These are phyloP conservation scores for Drosophila burlai DNA, from an alignment of 1,140 invertebrate species.

Conservation along the genomic window DNA sequence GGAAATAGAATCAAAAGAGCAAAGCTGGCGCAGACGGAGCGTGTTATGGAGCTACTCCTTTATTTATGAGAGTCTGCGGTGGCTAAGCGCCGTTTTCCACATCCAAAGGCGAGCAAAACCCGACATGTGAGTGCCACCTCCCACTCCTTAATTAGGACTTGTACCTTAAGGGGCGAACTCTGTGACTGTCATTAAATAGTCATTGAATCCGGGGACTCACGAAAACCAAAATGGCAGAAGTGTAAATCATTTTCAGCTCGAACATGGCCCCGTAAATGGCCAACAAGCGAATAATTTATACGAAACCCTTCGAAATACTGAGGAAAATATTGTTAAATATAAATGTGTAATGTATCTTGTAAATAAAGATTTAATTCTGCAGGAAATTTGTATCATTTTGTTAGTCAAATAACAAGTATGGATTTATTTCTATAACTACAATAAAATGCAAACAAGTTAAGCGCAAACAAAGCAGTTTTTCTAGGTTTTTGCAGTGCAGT, in stretches of 20 bases:
- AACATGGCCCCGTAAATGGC: constrained; percentile 21
- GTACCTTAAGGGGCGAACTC: constrained; percentile 3
- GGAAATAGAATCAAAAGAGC: constrained; percentile 52
- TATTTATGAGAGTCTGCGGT: constrained; percentile 62
- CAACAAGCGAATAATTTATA: constrained; percentile 51
- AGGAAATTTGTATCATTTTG: neutral
- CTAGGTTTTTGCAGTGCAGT: constrained; percentile 3
- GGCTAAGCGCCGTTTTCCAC: constrained; percentile 29
- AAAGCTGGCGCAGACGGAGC: constrained; percentile 56
- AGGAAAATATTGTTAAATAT: neutral
- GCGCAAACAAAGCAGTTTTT: neutral
- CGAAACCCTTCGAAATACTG: constrained; percentile 25
- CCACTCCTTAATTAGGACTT: constrained; percentile 7
- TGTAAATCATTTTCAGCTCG: constrained; percentile 40
- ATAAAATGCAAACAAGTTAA: too few relatives aligned
- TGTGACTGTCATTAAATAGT: constrained; percentile 25
- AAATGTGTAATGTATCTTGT: neutral
- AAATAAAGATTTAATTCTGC: neutral
- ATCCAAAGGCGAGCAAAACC: neutral
- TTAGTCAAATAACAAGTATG: neutral
- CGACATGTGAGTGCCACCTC: neutral
- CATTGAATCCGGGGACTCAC: constrained; percentile 10
- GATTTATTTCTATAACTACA: neutral
- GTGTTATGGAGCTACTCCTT: constrained; percentile 42
- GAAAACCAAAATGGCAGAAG: neutral